phyloP scores from a whole-genome alignment of 2,113 vertebrate genomes.

The Pteruthius melanotis region DNA sequence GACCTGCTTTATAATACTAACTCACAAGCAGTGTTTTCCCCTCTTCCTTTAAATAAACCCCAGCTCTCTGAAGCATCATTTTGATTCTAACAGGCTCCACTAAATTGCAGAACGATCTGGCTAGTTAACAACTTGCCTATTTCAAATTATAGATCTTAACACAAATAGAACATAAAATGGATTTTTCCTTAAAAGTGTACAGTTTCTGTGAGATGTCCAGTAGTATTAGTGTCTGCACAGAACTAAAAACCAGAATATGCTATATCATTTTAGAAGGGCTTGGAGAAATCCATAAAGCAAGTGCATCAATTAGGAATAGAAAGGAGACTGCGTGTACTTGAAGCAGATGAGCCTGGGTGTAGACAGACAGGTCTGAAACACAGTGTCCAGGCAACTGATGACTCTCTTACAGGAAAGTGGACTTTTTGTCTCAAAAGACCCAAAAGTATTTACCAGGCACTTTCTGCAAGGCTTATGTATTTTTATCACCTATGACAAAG shows the following conservation, averaged over 20 bases:
- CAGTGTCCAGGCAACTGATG: background rate
- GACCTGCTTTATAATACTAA: background rate
- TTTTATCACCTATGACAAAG: conserved; percentile 8
- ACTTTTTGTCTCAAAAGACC: background rate
- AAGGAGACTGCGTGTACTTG: background rate
- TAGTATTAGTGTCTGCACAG: background rate
- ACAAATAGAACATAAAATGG: background rate
- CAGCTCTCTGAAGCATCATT: conserved; percentile 11
- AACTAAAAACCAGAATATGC: background rate
- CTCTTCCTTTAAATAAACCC: background rate
- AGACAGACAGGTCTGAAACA: background rate
- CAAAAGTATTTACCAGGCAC: background rate
- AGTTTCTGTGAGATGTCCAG: background rate
- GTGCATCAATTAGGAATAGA: background rate
- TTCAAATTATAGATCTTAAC: background rate
- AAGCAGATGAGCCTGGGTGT: background rate
- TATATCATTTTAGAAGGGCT: background rate
- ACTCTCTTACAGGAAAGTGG: background rate
- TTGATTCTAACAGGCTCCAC: background rate
- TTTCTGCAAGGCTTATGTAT: background rate
- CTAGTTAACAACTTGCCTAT: background rate
- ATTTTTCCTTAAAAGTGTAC: background rate
- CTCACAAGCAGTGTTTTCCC: background rate
- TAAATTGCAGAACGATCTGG: background rate
- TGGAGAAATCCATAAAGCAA: background rate